phyloP scores from a whole-genome alignment of 2,797 vertebrate species.

The Enteromius thamalakanensis region DNA sequence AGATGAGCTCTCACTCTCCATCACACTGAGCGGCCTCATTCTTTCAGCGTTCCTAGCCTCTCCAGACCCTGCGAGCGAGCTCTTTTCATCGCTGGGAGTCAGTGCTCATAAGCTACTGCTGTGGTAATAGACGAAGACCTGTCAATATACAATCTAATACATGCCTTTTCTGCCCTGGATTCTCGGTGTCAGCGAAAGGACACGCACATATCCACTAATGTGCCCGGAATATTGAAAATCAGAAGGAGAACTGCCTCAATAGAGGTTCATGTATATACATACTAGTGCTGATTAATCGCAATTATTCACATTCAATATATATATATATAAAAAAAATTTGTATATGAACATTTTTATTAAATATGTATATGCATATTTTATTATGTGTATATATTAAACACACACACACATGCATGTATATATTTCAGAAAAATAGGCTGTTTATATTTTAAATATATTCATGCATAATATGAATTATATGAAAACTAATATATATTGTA shows the following conservation, averaged over 20 bases:
- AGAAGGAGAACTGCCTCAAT: background rate
- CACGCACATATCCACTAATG: background rate
- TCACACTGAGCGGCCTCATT: constrained; percentile 34
- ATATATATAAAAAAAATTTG: no score
- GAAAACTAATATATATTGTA: no score
- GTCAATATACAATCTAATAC: constrained; percentile 24
- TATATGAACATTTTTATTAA: no score
- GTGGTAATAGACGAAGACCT: constrained; percentile 15
- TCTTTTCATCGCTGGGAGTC: constrained; percentile 9
- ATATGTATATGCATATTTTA: no score
- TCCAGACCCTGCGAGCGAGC: background rate
- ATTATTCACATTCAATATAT: no score
- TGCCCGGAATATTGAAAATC: background rate
- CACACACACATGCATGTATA: no score
- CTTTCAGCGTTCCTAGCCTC: constrained; percentile 7
- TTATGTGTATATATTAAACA: no score
- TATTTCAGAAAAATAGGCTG: no score
- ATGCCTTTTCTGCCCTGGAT: background rate
- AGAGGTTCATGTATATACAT: background rate
- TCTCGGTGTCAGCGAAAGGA: background rate
- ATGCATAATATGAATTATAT: no score
- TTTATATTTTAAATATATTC: no score
- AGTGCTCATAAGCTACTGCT: background rate
- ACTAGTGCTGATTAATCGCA: no score
- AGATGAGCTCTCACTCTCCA: constrained; percentile 25